A percentile compares a stretch with the other conserved stretches of the same genome.
These are phyloP conservation scores for Muscina levida DNA, from an alignment of 2,888 invertebrate genomes.

Conservation along the genomic window DNA sequence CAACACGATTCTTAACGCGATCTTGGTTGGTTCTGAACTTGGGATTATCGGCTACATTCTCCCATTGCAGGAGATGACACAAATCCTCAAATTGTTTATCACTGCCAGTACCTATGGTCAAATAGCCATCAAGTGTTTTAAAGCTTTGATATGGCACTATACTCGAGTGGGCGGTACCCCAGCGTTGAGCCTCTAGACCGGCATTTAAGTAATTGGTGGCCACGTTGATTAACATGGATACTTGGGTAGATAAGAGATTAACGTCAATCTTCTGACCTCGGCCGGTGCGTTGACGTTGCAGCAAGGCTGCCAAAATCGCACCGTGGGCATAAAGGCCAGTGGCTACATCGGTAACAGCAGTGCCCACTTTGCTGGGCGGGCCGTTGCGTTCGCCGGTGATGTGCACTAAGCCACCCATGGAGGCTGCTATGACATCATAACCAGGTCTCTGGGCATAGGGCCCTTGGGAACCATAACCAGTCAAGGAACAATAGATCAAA, in stretches of 20 bases:
- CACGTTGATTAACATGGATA: conserved; percentile 92
- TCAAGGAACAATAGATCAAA: conserved; percentile 95
- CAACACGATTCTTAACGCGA: conserved; percentile 88
- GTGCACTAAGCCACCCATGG: conserved; percentile 93
- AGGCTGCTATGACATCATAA: conserved; percentile 97
- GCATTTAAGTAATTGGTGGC: conserved; percentile 95
- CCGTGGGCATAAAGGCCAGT: conserved; percentile 97
- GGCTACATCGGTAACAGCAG: conserved; percentile 95
- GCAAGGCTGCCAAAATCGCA: conserved; percentile 94
- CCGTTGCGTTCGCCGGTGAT: conserved; percentile 93
- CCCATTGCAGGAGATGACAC: conserved; percentile 83
- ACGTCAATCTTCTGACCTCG: conserved; percentile 96
- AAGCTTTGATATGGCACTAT: conserved; percentile 97
- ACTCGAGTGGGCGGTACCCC: conserved; percentile 97
- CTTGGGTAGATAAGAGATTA: conserved; percentile 95
- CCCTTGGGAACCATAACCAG: conserved; percentile 93
- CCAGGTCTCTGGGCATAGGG: conserved; percentile 94
- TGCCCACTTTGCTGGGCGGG: conserved; percentile 94
- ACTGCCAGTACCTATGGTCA: conserved; percentile 94
- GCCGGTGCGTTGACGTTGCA: conserved; percentile 88
- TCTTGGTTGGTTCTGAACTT: conserved; percentile 87
- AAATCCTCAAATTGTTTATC: conserved; percentile 89
- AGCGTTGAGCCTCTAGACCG: conserved; percentile 87
- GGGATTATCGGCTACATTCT: conserved; percentile 83
- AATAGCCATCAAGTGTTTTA: conserved; percentile 88